These are phyloP conservation scores for Branchipolynoe longqiensis DNA, from an alignment of 2,888 invertebrate genomes.

Conservation along the genomic window DNA sequence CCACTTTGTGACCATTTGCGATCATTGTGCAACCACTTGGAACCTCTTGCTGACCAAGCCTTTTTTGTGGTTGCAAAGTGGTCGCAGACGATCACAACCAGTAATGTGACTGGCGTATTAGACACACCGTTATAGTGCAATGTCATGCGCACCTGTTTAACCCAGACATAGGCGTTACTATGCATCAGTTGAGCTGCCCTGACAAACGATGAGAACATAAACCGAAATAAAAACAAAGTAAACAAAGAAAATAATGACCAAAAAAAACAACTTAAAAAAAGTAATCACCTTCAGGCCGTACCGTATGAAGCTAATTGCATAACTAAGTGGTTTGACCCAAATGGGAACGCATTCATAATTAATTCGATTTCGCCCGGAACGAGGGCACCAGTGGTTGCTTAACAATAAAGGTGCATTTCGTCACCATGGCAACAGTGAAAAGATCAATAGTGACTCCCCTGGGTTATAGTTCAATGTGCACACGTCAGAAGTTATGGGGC, in stretches of 20 bases:
- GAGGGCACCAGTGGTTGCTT: not conserved
- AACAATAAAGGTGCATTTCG: constrained; percentile 30
- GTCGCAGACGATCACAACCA: no score
- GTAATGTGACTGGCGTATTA: no score
- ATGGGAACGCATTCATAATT: not conserved
- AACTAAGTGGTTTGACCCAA: not conserved
- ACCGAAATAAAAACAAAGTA: not conserved
- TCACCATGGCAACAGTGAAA: constrained; percentile 15
- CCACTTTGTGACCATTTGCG: no score
- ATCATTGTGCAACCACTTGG: no score
- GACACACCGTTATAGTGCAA: no score
- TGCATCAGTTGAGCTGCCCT: not conserved
- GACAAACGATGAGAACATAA: not conserved
- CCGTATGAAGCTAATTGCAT: not conserved
- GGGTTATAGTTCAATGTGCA: not conserved
- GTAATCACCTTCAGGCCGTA: not conserved
- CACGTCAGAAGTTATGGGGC: no score
- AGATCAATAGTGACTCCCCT: constrained; percentile 4
- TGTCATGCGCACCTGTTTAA: no score
- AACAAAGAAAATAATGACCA: not conserved
- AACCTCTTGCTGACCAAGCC: no score
- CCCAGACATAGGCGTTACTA: not conserved
- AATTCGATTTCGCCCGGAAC: not conserved
- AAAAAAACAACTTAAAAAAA: not conserved
- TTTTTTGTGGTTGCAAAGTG: no score